Conservation (phyloP, 2,797 vertebrate species). For the Sebastes hubbsi region DNA sequence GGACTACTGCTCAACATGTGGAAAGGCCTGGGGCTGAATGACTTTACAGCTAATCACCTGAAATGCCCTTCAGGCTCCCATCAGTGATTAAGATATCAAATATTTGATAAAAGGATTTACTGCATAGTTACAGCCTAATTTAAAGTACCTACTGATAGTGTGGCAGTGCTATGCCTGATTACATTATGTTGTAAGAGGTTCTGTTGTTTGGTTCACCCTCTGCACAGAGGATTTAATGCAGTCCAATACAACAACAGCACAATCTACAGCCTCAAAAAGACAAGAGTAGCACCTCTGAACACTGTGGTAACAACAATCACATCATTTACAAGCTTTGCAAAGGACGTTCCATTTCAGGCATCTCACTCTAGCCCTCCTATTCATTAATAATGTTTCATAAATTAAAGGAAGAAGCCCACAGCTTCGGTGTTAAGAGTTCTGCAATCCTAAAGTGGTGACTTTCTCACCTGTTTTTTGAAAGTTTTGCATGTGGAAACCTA, state of each 20-base stretch:
- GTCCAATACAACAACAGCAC: too few relatives aligned
- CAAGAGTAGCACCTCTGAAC: too few relatives aligned
- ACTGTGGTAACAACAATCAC: too few relatives aligned
- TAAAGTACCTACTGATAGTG: too few relatives aligned
- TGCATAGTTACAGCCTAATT: background rate
- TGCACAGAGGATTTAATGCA: too few relatives aligned
- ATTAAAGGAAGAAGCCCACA: background rate
- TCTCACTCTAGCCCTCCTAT: background rate
- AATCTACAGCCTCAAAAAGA: too few relatives aligned
- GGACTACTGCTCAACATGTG: background rate
- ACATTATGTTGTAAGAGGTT: too few relatives aligned
- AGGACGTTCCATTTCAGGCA: background rate
- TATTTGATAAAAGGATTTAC: background rate
- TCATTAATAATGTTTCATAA: background rate
- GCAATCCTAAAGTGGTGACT: background rate
- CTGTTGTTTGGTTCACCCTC: too few relatives aligned
- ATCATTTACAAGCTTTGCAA: too few relatives aligned
- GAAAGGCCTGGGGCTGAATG: background rate
- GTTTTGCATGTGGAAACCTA: background rate
- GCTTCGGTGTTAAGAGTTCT: background rate
- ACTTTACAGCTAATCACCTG: background rate
- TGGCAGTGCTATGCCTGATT: too few relatives aligned
- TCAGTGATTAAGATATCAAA: background rate
- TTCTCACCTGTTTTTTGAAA: background rate
- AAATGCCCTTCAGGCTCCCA: background rate